phyloP scores from a whole-genome alignment of 2,888 invertebrate species.

The Tenthredo livida region DNA sequence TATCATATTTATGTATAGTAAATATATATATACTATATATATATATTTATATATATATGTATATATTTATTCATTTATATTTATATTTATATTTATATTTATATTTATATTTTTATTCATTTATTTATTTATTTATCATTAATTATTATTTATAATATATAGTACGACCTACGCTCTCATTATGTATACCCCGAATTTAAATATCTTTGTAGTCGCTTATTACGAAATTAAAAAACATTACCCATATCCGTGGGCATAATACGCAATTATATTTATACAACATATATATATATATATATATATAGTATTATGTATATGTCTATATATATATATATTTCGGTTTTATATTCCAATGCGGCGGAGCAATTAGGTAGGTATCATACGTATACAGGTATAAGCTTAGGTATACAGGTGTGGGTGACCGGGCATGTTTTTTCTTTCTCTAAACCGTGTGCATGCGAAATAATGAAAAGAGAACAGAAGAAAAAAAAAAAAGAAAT shows the following conservation, averaged over 20 bases:
- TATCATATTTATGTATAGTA: conserved; percentile 70
- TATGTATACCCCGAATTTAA: conserved; percentile 46
- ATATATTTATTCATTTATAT: conserved; percentile 68
- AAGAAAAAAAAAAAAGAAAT: background rate
- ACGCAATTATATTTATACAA: background rate
- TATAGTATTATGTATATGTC: too few relatives aligned
- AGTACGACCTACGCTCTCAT: conserved; percentile 61
- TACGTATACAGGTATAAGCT: conserved; percentile 17
- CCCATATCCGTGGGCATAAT: conserved; percentile 22
- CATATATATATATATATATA: background rate
- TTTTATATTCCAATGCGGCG: background rate
- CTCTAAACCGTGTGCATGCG: background rate
- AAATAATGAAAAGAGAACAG: background rate
- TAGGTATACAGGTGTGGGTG: conserved; percentile 17
- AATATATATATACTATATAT: conserved; percentile 71
- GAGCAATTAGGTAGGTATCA: conserved; percentile 19
- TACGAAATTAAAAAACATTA: conserved; percentile 10
- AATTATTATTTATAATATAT: conserved; percentile 70
- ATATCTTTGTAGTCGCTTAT: conserved; percentile 33
- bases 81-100: conserved; percentile 69
- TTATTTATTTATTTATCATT: conserved; percentile 70
- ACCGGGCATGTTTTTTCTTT: background rate
- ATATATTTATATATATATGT: conserved; percentile 73
- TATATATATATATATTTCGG: background rate
- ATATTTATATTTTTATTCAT: conserved; percentile 69